Conservation (phyloP, 2,888 invertebrate species). For the Iphiclides podalirius region DNA sequence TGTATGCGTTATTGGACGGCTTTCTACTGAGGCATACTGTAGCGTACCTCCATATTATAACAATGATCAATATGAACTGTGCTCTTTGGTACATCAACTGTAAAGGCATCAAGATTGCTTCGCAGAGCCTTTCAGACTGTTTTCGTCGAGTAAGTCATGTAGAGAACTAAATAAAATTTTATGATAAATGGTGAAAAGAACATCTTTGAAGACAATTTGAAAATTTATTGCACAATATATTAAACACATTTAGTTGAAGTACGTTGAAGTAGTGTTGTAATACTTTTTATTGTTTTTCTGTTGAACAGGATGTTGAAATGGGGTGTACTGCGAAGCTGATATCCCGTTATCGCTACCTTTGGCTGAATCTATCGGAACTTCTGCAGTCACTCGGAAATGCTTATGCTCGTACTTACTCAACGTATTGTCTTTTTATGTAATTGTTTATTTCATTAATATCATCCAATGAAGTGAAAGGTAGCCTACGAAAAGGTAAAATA, state of each 20-base stretch:
- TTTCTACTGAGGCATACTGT: conserved; percentile 82
- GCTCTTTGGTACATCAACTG: conserved; percentile 86
- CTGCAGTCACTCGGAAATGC: conserved; percentile 83
- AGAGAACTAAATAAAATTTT: neutral
- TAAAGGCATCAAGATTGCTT: conserved; percentile 82
- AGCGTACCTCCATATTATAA: conserved; percentile 84
- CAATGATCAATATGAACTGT: conserved; percentile 87
- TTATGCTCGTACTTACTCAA: conserved; percentile 84
- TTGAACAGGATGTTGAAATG: conserved; percentile 73
- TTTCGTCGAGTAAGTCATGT: conserved; percentile 69
- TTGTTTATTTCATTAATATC: conserved; percentile 29
- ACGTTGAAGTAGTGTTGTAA: too few species aligned
- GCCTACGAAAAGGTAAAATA: neutral
- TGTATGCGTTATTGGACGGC: conserved; percentile 82
- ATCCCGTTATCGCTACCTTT: conserved; percentile 81
- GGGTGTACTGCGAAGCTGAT: conserved; percentile 80
- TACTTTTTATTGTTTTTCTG: too few species aligned
- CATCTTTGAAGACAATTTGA: too few species aligned
- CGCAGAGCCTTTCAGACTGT: conserved; percentile 75
- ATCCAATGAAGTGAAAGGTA: neutral
- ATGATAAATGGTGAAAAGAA: too few species aligned
- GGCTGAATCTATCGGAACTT: conserved; percentile 84
- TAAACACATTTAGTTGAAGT: too few species aligned
- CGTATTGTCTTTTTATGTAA: conserved; percentile 83
- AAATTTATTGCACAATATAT: too few species aligned